phyloP scores from a whole-genome alignment of 2,888 invertebrate genomes.

The Cordylochernes scorpioides region DNA sequence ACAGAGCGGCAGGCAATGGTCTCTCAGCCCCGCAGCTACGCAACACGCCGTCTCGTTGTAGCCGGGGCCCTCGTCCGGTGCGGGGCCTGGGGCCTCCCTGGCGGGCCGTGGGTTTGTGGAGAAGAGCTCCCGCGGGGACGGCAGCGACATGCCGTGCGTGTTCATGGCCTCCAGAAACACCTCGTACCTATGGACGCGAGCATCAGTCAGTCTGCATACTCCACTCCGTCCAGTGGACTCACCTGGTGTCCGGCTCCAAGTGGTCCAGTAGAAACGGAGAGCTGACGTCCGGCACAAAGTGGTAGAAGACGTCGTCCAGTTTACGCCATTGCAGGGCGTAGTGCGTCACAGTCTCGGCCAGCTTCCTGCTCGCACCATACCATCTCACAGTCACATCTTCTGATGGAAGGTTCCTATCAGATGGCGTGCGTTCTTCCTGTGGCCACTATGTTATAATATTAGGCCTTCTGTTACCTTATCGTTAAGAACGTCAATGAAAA shows the following conservation, averaged over 20 bases:
- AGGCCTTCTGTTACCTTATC: too few species aligned
- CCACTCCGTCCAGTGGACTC: conserved; percentile 22
- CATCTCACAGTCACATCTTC: too few species aligned
- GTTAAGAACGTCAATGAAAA: too few species aligned
- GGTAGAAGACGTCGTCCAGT: conserved; percentile 9
- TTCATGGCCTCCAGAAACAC: conserved; percentile 45
- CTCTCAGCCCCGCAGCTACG: conserved; percentile 35
- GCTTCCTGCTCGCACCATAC: conserved; percentile 3
- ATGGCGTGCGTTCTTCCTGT: too few species aligned
- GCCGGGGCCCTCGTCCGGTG: conserved; percentile 22
- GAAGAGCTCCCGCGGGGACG: conserved; percentile 46
- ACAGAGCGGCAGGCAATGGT: conserved; percentile 36
- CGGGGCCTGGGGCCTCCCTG: conserved; percentile 22
- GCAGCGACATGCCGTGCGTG: conserved; percentile 45
- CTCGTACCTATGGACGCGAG: conserved; percentile 12
- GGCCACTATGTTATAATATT: too few species aligned
- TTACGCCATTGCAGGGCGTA: conserved; percentile 12
- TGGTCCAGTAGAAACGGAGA: conserved; percentile 45
- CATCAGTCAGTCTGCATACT: too few species aligned
- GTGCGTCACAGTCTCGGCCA: conserved; percentile 10
- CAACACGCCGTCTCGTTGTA: conserved; percentile 60
- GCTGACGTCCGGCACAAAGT: conserved; percentile 24
- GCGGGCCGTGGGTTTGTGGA: conserved; percentile 26
- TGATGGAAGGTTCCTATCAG: too few species aligned
- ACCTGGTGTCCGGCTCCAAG: conserved; percentile 41